Percentiles rank a stretch among this genome's conserved stretches.
These are phyloP conservation scores for Leuciscus idus DNA, from an alignment of 2,113 vertebrate species.

Conservation along the genomic window DNA sequence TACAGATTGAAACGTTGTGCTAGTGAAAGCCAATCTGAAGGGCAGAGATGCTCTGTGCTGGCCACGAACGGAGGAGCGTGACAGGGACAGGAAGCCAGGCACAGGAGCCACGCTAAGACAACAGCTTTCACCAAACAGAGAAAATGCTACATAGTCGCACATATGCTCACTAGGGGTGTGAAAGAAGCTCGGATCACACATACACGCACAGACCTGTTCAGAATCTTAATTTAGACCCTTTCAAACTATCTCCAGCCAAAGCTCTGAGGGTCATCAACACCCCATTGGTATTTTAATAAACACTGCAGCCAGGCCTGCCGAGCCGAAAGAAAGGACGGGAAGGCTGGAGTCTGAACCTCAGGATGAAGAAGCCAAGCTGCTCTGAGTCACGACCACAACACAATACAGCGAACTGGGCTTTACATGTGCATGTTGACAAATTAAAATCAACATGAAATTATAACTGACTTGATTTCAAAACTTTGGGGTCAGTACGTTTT, in stretches of 20 bases:
- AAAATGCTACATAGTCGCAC: conserved; percentile 7
- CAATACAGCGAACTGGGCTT: conserved; percentile 2
- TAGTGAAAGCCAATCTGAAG: conserved; percentile 8
- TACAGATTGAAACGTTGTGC: neutral
- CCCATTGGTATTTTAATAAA: conserved; percentile 39
- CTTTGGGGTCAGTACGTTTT: neutral
- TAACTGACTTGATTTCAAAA: neutral
- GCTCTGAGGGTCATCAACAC: conserved; percentile 33
- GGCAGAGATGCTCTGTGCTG: conserved; percentile 8
- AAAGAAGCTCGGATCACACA: conserved; percentile 31
- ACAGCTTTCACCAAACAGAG: conserved; percentile 47
- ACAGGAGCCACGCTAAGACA: conserved; percentile 46
- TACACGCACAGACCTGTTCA: conserved; percentile 1
- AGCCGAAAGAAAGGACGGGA: neutral
- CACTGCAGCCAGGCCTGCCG: conserved; percentile 37
- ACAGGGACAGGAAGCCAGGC: conserved; percentile 36
- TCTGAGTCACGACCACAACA: conserved; percentile 49
- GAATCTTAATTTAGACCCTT: conserved; percentile 52
- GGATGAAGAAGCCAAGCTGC: conserved; percentile 21
- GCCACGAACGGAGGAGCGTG: conserved; percentile 6
- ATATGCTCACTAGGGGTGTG: conserved; percentile 15
- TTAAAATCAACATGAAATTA: neutral
- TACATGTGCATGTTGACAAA: neutral
- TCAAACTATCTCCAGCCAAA: conserved; percentile 31
- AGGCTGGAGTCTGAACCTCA: conserved; percentile 16